A percentile compares a stretch with the other conserved stretches of the same genome.
These are phyloP conservation scores for Alectura lathami DNA, from an alignment of 2,113 vertebrate genomes.

Conservation along the genomic window DNA sequence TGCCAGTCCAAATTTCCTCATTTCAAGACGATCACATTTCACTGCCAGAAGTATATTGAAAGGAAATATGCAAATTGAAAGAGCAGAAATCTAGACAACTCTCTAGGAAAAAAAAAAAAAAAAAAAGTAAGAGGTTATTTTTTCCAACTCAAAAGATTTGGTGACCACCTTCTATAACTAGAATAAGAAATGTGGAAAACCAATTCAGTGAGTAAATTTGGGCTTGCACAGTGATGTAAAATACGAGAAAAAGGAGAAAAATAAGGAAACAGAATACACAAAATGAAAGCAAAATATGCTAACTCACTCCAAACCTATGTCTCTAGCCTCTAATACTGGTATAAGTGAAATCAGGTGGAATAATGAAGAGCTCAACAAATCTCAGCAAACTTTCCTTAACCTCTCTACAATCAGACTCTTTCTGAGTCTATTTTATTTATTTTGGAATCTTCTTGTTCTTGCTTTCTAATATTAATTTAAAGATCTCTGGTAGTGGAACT, in stretches of 20 bases:
- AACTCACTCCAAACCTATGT: background rate
- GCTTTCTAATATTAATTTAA: background rate
- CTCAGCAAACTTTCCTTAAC: background rate
- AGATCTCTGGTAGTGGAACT: too few species aligned
- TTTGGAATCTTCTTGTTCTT: background rate
- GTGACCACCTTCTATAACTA: background rate
- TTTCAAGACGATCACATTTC: background rate
- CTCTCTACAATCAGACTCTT: rapidly evolving
- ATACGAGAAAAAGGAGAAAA: background rate
- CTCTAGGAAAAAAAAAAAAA: too few species aligned
- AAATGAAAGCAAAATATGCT: background rate
- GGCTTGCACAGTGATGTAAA: background rate
- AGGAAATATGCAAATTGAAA: background rate
- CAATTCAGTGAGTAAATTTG: background rate
- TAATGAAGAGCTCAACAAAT: background rate
- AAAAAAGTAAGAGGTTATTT: background rate
- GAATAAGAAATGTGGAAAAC: background rate
- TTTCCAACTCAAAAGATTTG: background rate
- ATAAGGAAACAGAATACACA: background rate
- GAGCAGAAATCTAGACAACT: background rate
- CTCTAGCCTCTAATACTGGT: background rate
- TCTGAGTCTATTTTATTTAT: background rate
- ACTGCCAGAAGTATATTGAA: background rate
- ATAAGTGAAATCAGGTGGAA: rapidly evolving
- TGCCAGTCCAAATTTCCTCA: background rate